A percentile compares a stretch with the other conserved stretches of the same genome.
Evolutionary conservation across 2,797 vertebrate genomes (phyloP).

Genomic region (Ciconia nigra): DNA sequence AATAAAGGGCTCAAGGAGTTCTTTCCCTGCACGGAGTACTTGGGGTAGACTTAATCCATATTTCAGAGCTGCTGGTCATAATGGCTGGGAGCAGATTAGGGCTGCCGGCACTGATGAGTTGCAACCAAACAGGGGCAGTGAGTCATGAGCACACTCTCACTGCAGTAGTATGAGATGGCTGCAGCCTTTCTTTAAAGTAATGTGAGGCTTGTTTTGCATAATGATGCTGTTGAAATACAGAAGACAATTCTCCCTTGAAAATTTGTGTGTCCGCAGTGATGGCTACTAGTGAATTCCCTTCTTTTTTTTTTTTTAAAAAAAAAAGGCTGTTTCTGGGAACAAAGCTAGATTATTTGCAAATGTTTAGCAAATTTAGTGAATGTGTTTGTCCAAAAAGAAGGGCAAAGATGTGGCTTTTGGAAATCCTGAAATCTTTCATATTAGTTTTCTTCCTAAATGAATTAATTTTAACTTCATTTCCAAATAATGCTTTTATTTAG

Average conservation of each 20-base stretch:
- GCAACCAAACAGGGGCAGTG: constrained; percentile 10
- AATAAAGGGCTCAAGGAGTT: constrained; percentile 43
- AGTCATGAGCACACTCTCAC: constrained; percentile 7
- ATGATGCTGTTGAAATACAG: neutral
- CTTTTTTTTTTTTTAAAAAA: no score
- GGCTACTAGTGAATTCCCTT: neutral
- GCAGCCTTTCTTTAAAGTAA: constrained; percentile 7
- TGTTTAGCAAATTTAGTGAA: neutral
- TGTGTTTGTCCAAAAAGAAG: neutral
- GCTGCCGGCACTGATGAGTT: constrained; percentile 40
- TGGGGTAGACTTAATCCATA: constrained; percentile 42
- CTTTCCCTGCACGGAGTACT: neutral
- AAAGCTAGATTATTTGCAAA: neutral
- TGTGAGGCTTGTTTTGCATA: neutral
- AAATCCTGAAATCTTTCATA: neutral
- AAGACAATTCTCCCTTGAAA: neutral
- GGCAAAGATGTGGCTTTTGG: neutral
- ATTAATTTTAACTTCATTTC: neutral
- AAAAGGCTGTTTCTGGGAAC: neutral
- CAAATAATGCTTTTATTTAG: neutral
- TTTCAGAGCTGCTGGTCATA: constrained; percentile 51
- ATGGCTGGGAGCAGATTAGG: constrained; percentile 46
- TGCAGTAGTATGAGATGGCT: neutral
- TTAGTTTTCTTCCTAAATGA: neutral
- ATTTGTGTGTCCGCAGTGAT: neutral